Base-by-base conservation (phyloP, 1,140 invertebrate species). In the Drosophila pseudoananassae region DNA sequence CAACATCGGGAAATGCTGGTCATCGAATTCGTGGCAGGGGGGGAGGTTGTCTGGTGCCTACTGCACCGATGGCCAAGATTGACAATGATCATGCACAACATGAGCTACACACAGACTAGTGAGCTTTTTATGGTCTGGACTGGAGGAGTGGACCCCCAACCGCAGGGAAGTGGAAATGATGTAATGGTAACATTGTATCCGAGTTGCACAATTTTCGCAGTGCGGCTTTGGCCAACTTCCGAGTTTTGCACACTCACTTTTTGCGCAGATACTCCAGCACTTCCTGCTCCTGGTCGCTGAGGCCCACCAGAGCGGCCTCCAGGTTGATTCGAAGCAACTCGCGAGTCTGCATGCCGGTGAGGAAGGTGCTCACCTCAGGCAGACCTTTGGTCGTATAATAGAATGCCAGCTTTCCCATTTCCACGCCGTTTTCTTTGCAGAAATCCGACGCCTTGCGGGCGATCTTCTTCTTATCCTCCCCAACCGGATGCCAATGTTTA, bases 401-500 rank as follows among this genome's bases (percentile, higher is more conserved):
- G 46, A 95, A 92, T 14, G 96, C 96, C 47, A 97, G 88, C 92
- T 94, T 95, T 2, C 94, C 95, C 4, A 97, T 83, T 91, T 96
- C 94, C 1, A 96, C 93, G 33, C 94, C 93, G 25, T 94, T 81
- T 88, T 95, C 95, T 92, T 94, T 94, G 90, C 96, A 96, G 79
- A 93, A 93, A 14, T 94, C 90, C 1, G 93, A 92, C 3, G 95
- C 95, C 74, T 93, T 85, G 31, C 76, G 81, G 85, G 95, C 96
- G 54, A 94, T 83, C 15, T 94, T 89, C 92, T 96, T 97, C 0
- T 95, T 93, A 17, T 95, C 91, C 5, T 95, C 92, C 7, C 90
- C 91, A 2, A 96, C 97, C 15, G 96, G 96, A 93, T 99, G 98
- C 98, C 98, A 99, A 0, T 80, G 64, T 58, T 94, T 96, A 1